These are phyloP conservation scores for Megalonaias nervosa DNA, from an alignment of 1,140 invertebrate genomes.

Conservation along the genomic window DNA sequence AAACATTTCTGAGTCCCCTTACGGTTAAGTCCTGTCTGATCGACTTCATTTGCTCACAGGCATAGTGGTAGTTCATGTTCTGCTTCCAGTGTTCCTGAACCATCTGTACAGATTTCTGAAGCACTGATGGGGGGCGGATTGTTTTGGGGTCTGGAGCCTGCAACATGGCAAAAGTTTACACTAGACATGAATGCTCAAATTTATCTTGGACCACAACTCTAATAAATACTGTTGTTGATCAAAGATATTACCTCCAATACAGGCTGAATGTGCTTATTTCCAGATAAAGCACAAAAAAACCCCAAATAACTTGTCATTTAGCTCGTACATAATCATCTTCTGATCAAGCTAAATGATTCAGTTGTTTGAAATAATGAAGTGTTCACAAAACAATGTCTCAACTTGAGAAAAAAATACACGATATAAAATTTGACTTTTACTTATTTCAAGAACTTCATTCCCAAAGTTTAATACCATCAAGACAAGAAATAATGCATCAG, in stretches of 20 bases:
- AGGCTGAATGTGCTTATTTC: neutral
- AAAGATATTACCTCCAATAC: neutral
- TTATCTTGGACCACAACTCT: neutral
- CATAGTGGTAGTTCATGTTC: conserved; percentile 94
- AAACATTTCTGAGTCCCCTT: conserved; percentile 63
- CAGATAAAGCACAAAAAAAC: neutral
- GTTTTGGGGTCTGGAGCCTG: conserved; percentile 93
- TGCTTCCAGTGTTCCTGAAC: conserved; percentile 92
- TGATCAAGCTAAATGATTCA: too few species aligned
- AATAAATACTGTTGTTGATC: neutral
- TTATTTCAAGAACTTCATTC: too few species aligned
- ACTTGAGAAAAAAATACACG: too few species aligned
- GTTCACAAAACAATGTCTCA: too few species aligned
- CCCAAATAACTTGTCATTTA: neutral
- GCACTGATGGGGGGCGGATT: conserved; percentile 89
- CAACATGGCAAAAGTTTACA: conserved; percentile 22
- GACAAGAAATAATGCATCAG: too few species aligned
- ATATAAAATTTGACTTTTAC: too few species aligned
- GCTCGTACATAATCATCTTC: neutral
- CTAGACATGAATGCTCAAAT: neutral
- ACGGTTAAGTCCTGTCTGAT: conserved; percentile 99
- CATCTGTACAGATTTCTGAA: conserved; percentile 87
- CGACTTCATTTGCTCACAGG: conserved; percentile 98
- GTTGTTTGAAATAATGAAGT: too few species aligned
- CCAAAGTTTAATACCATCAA: too few species aligned